phyloP scores from a whole-genome alignment of 2,888 invertebrate species.

The Eumacrocentrus americanus region DNA sequence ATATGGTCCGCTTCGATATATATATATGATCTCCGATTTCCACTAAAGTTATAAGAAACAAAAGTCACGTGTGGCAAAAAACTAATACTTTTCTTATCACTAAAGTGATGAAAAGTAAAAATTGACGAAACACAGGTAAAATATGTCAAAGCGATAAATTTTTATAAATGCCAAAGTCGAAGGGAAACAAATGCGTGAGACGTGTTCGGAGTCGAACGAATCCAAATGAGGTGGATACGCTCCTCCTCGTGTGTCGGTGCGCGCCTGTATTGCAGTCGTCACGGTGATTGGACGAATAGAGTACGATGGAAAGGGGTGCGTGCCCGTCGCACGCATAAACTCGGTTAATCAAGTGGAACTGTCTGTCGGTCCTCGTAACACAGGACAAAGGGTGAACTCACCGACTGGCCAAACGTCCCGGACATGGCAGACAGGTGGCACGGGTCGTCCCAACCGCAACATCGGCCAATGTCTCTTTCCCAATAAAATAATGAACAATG shows the following conservation, averaged over 20 bases:
- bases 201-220: background rate
- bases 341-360: constrained; percentile 58
- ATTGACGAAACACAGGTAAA: background rate
- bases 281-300: constrained; percentile 23
- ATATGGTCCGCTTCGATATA: too few species aligned
- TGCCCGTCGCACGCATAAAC: constrained; percentile 51
- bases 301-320: constrained; percentile 21
- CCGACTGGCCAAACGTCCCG: constrained; percentile 18
- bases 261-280: constrained; percentile 1
- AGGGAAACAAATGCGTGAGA: background rate
- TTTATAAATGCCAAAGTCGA: background rate
- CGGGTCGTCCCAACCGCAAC: constrained; percentile 24
- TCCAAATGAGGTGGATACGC: background rate
- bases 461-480: constrained; percentile 8
- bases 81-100: too few species aligned
- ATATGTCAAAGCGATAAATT: constrained; percentile 3
- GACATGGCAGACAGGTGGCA: constrained; percentile 31
- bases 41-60: too few species aligned
- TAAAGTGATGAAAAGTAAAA: too few species aligned
- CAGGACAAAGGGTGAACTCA: constrained; percentile 38
- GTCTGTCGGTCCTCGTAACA: constrained; percentile 42
- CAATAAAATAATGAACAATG: background rate
- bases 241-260: too few species aligned
- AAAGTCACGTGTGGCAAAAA: too few species aligned
- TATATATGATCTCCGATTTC: too few species aligned